Conservation (phyloP, 2,797 vertebrate species). For the Acipenser ruthenus region DNA sequence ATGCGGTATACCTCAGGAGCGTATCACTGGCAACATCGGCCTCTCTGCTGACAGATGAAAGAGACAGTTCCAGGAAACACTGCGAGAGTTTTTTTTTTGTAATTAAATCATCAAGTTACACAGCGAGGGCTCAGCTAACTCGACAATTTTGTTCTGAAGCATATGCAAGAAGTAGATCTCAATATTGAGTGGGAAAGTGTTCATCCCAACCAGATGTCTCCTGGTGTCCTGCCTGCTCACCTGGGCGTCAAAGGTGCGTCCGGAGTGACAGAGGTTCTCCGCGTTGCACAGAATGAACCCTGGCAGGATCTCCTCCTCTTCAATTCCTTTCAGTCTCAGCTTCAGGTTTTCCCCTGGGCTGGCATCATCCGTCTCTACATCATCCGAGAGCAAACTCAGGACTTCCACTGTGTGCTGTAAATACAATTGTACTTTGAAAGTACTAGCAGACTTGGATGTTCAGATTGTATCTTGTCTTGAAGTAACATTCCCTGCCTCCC, state of each 20-base stretch:
- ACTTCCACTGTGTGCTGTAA: constrained; percentile 88
- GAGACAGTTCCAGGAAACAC: too few species aligned
- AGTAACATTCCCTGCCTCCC: too few species aligned
- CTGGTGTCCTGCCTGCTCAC: constrained; percentile 39
- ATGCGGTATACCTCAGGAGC: too few species aligned
- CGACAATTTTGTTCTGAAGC: background rate
- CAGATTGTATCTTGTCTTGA: too few species aligned
- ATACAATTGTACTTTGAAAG: background rate
- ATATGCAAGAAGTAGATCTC: too few species aligned
- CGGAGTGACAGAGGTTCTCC: constrained; percentile 93
- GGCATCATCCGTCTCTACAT: constrained; percentile 89
- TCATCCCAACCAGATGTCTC: too few species aligned
- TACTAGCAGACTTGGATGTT: too few species aligned
- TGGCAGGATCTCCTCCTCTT: constrained; percentile 94
- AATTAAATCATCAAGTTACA: background rate
- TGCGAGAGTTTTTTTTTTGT: background rate
- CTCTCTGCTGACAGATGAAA: too few species aligned
- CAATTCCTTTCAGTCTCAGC: constrained; percentile 90
- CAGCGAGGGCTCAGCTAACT: background rate
- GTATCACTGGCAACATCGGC: too few species aligned
- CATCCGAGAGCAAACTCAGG: constrained; percentile 88
- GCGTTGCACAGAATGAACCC: constrained; percentile 91
- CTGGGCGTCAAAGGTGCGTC: constrained; percentile 94
- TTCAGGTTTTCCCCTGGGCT: constrained; percentile 91
- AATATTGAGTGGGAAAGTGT: too few species aligned